Evolutionary conservation across 2,888 invertebrate genomes (phyloP), one percentile per base, ranked within the genome.

Genomic region (Silvanus unidentatus): DNA sequence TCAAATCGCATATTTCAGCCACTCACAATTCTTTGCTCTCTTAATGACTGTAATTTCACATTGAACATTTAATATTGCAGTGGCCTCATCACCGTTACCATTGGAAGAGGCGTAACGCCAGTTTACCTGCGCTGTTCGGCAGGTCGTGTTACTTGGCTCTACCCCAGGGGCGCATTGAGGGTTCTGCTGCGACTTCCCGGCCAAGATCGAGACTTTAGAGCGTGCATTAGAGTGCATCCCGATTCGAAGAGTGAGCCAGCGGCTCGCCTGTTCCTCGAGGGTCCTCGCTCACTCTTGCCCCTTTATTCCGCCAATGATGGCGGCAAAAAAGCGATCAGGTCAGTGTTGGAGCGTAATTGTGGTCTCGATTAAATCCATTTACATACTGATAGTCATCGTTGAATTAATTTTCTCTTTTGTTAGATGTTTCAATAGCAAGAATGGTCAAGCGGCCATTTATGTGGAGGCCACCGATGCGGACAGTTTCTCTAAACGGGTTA

Each of bases 71-170:
- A n/a, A n/a, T n/a, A n/a, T 64, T 67, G 49, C 79, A 78, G 29
- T 73, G 84, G 84, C 63, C 82, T 83, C 3, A 64, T 80, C 52
- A 59, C 64, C 4, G 68, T 74, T 63, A 64, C 72, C 5, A 54
- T 59, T 22, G 65, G 66, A 46, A 77, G 83, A 43, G 85, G 82
- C 2, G 85, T 88, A 39, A 82, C 84, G 29, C 86, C 87, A 0
- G 83, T 88, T 29, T 86, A 87, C 71, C 77, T 88, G 40, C 77
- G 86, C 16, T 88, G 88, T 62, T 76, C 83, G 13, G 81, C 84
- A 48, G 88, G 88, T 16, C 72, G 74, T 13, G 78, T 88, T 9
- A 75, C 78, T n/a, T 88, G 88, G 88, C 70, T 79, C 57, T 87
- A 87, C 66, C 87, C 88, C 0, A 77, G 81, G 5, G 87, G 86